Evolutionary conservation across 2,888 invertebrate species (phyloP), one percentile per base, ranked within the genome.

Genomic region (Cylindroiulus punctatus): DNA sequence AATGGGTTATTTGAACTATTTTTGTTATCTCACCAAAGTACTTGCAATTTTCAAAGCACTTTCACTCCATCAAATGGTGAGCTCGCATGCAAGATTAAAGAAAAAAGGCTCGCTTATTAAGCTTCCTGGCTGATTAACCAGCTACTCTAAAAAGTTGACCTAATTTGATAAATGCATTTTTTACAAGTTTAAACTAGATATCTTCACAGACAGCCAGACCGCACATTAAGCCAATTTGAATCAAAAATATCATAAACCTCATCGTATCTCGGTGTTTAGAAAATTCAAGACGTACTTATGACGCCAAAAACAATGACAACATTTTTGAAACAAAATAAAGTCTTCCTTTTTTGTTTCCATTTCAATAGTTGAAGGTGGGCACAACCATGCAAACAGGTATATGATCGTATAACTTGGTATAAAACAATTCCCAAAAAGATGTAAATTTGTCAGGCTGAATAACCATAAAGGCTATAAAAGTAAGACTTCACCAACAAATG

Each of bases 51-150:
- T 65, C 65, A 65, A 26, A 65, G 22, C 65, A 65, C 65, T 65
- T 65, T 65, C 65, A 65, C 65, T 65, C 12, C 65, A 65, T 26
- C 65, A 8, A 26, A 65, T 65, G 65, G 26, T 12, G 26, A 1
- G 22, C 26, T 65, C 22, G 12, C 65, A 65, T 65, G 65, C 65
- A 65, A 65, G 65, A 65, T 26, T 2, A 7, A 22, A 65, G 22
- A 26, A 26, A 12, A 65, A 12, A 65, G 17, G 47, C 47, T 17
- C 8, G 65, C 26, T 65, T 65, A 65, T 22, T 22, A 65, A 22
- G 26, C 65, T 65, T 65, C 65, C 26, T 65, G 65, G 22, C 26
- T 65, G n/a, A n/a, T n/a, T 57, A 57, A 57, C 47, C n/a, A 57
- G 65, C 65, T 65, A 26, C 65, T 65, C 65, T 22, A 65, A 65